These are phyloP conservation scores for Zophobas atratus DNA, from an alignment of 1,140 invertebrate genomes.

Conservation along the genomic window DNA sequence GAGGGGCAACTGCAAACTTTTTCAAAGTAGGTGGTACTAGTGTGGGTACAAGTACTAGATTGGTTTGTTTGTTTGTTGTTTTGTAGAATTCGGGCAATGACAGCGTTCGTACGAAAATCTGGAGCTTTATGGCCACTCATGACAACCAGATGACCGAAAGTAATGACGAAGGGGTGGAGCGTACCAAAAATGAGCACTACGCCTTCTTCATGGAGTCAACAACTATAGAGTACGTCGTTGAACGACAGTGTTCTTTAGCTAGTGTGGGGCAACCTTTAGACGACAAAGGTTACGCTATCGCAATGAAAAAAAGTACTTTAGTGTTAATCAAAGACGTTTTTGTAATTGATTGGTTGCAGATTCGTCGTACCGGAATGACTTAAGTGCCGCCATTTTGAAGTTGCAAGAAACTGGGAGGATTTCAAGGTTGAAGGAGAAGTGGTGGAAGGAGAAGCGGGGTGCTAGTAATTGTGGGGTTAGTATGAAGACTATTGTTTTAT, in stretches of 20 bases:
- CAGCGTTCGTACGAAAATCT: slow-evolving; percentile 75
- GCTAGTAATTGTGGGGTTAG: slow-evolving; percentile 80
- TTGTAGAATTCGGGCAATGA: slow-evolving; percentile 28
- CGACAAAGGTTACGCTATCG: slow-evolving; percentile 89
- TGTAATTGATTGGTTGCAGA: slow-evolving; percentile 70
- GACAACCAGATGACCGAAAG: slow-evolving; percentile 76
- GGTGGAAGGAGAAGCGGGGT: slow-evolving; percentile 88
- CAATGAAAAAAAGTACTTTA: slow-evolving; percentile 80
- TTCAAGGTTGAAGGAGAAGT: slow-evolving; percentile 85
- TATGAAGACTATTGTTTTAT: slow-evolving; percentile 49
- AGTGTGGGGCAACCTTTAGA: slow-evolving; percentile 81
- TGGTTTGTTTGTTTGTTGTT: neutral
- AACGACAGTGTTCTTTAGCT: slow-evolving; percentile 79
- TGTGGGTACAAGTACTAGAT: neutral
- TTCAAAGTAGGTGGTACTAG: slow-evolving; percentile 79
- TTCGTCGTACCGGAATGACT: slow-evolving; percentile 79
- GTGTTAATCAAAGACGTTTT: neutral
- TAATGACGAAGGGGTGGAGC: slow-evolving; percentile 80
- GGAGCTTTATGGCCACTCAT: slow-evolving; percentile 78
- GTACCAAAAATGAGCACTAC: slow-evolving; percentile 78
- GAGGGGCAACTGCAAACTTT: slow-evolving; percentile 87
- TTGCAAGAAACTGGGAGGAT: slow-evolving; percentile 87
- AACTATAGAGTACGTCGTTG: slow-evolving; percentile 79
- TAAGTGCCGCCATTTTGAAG: slow-evolving; percentile 84
- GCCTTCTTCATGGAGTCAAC: slow-evolving; percentile 86